Evolutionary conservation across 2,888 invertebrate species (phyloP), one percentile per base, ranked within the genome.

Genomic region (Drymonia ruficornis): DNA sequence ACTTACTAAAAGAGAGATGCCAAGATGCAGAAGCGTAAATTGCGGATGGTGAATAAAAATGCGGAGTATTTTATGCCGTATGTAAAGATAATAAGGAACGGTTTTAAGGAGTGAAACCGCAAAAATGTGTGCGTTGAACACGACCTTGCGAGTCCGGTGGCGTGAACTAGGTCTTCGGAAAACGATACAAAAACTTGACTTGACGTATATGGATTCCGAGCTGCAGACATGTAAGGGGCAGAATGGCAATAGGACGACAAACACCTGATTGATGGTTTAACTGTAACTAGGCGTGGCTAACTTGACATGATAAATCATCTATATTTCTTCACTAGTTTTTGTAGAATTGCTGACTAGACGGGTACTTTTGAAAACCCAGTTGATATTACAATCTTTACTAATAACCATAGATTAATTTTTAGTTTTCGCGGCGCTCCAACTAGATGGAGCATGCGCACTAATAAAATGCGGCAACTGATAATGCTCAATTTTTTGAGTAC

Each of bases 121-220:
- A 67, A 52, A 68, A 67, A 67, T 74, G 77, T 72, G 65, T 67
- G 72, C 67, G 70, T 72, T 56, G 63, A 63, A 68, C 63, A 64
- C 77, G 87, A 85, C 90, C 90, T 91, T 91, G 90, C 72, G 65
- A 69, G 78, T 78, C 83, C 79, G 70, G 71, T 74, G 72, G 69
- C 74, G 65, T 70, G 58, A 87, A 82, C 84, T 88, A 78, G 88
- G 88, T 80, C 88, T 81, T 78, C 83, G 88, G 87, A 83, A 87
- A 87, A 81, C 70, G 78, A 71, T 52, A 83, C 77, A 91, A 91
- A 91, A 91, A 91, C 80, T 76, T 59, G 84, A 72, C 78, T 76
- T 64, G 74, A 80, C 89, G 63, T 87, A 87, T 84, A 91, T 78
- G 89, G 90, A 68, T 75, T 70, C 60, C 65, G 63, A 65, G 69